Evolutionary conservation across 2,113 vertebrate genomes (phyloP), one percentile per base, ranked within the genome.

Genomic region (Chamaetylas fuelleborni): DNA sequence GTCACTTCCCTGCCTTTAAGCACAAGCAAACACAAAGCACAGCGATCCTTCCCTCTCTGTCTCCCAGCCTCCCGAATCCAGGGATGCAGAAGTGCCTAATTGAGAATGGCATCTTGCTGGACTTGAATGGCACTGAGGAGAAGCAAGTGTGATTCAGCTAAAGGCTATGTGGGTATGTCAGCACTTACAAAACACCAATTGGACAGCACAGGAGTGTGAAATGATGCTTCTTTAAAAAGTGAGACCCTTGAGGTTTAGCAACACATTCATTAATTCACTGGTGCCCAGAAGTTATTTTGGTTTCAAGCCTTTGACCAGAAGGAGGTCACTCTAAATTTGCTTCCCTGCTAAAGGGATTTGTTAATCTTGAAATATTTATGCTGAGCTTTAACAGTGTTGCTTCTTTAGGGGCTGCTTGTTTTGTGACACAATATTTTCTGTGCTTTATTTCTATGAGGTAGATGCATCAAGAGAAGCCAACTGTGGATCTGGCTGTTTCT

Each of bases 121-220:
- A 66, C 60, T 80, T 92, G 82, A 93, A 81, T 78, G 85, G 29
- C 87, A 67, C 19, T 73, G 82, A 94, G 90, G 43, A 90, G 83
- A 88, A 92, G 40, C 36, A 78, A 93, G 56, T 74, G 82, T 86
- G 82, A 94, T 92, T 74, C 76, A 67, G 90, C 90, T 95, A 22
- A 62, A 45, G 86, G 93, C 69, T 78, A 6, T 71, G 58, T 88
- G 67, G 40, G 43, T 36, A 43, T 61, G 51, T 90, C 81, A 96
- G 60, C 60, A 71, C 51, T 60, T 83, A 74, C 0, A 86, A 92
- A 92, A n/a, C 14, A 40, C 36, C 56, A 31, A 4, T n/a, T 84
- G 69, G 85, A 94, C 85, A 92, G 51, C 28, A 22, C 26, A 82
- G 48, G 60, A 64, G 45, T 79, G 67, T n/a, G n/a, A 94, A 95